A percentile compares a stretch with the other conserved stretches of the same genome.
These are phyloP conservation scores for Campoletis raptor DNA, from an alignment of 2,888 invertebrate species.

Conservation along the genomic window DNA sequence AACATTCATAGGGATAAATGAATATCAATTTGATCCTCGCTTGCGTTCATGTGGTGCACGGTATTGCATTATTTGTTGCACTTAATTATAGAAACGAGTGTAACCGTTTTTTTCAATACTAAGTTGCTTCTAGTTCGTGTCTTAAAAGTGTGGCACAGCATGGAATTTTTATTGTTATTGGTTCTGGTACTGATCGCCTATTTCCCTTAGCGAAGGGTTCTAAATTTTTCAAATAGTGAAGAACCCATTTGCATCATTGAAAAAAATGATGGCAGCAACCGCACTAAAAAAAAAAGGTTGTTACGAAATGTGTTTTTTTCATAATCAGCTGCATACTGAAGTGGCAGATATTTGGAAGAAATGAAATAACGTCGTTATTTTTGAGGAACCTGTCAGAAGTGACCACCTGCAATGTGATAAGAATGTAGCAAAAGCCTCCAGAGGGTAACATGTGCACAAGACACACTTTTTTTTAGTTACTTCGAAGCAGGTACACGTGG, in stretches of 20 bases:
- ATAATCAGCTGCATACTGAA: neutral
- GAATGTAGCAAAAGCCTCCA: constrained; percentile 58
- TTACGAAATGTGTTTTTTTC: neutral
- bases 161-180: too few species aligned
- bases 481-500: constrained; percentile 66
- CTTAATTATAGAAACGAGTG: neutral
- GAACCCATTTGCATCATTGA: too few species aligned
- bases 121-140: too few species aligned
- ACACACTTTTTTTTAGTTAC: constrained; percentile 22
- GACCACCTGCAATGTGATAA: constrained; percentile 70
- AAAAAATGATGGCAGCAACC: too few species aligned
- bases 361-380: neutral
- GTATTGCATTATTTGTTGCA: neutral
- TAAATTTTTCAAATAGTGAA: too few species aligned
- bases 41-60: too few species aligned
- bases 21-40: neutral
- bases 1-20: neutral
- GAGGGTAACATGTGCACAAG: constrained; percentile 39
- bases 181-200: too few species aligned
- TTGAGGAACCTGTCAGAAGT: constrained; percentile 43
- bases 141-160: too few species aligned
- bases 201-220: too few species aligned
- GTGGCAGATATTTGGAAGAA: neutral
- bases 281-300: too few species aligned
- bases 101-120: neutral